phyloP scores from a whole-genome alignment of 1,140 invertebrate genomes.

The Lasaia peninsularis region DNA sequence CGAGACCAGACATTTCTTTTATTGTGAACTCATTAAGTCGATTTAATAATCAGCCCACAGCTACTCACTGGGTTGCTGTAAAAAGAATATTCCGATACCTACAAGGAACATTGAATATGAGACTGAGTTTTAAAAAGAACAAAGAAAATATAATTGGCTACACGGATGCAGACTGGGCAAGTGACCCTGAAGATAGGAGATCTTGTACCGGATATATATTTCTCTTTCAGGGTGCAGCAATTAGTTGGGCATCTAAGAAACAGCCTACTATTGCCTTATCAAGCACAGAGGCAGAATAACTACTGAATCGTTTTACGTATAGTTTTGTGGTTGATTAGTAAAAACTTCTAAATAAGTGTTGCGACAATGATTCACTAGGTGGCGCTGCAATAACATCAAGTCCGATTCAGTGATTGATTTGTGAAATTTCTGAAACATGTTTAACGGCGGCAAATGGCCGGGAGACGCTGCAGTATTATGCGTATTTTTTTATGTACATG shows the following conservation, averaged over 20 bases:
- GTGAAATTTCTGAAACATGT: too few species aligned
- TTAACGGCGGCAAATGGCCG: too few species aligned
- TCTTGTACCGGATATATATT: not conserved
- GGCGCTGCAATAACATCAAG: too few species aligned
- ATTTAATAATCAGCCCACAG: not conserved
- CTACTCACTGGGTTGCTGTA: not conserved
- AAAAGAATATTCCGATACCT: not conserved
- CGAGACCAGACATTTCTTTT: not conserved
- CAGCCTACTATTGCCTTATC: not conserved
- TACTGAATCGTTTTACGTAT: too few species aligned
- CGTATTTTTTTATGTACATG: too few species aligned
- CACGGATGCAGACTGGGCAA: not conserved
- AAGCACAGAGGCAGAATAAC: not conserved
- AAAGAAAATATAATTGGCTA: not conserved
- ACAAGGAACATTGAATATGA: not conserved
- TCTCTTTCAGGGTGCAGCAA: not conserved
- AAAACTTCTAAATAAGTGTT: too few species aligned
- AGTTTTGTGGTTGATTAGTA: too few species aligned
- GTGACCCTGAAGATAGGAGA: not conserved
- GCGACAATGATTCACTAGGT: too few species aligned
- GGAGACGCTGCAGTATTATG: too few species aligned
- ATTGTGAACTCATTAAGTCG: not conserved
- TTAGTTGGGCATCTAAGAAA: not conserved
- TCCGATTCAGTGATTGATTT: too few species aligned
- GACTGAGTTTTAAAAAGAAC: too few species aligned